These are phyloP conservation scores for Cettia cetti DNA, from an alignment of 2,113 vertebrate genomes.

Conservation along the genomic window DNA sequence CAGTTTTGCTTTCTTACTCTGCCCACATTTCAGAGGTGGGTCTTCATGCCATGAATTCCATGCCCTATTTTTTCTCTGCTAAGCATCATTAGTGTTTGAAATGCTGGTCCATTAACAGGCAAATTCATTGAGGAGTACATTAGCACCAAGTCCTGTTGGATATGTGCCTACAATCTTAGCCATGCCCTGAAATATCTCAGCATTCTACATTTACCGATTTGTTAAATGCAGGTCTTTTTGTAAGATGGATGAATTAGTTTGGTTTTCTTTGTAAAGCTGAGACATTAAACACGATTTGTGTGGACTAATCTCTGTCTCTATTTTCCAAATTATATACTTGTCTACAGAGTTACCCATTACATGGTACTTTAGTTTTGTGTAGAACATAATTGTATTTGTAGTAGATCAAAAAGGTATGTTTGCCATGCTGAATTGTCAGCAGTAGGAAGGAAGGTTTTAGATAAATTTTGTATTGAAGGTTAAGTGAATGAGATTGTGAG, in stretches of 20 bases:
- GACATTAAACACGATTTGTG: neutral
- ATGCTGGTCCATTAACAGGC: neutral
- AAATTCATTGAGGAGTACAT: neutral
- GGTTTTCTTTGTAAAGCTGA: neutral
- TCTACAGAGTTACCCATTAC: neutral
- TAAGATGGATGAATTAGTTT: neutral
- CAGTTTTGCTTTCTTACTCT: neutral
- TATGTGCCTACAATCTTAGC: neutral
- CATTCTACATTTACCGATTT: accelerated
- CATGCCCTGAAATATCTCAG: neutral
- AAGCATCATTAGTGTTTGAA: neutral
- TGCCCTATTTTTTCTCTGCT: neutral
- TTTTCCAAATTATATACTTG: neutral
- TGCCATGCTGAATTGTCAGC: neutral
- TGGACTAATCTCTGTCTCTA: neutral
- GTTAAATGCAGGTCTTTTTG: neutral
- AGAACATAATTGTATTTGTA: neutral
- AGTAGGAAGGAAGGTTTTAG: neutral
- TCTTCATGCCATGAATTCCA: neutral
- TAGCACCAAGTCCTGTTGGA: neutral
- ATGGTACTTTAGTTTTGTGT: neutral
- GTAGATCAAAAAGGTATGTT: neutral
- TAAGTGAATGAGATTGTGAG: neutral
- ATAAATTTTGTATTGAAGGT: neutral
- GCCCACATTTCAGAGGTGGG: neutral